A percentile compares a stretch with the other conserved stretches of the same genome.
phyloP scores from a whole-genome alignment of 2,113 vertebrate genomes.

The Ibidorhyncha struthersii region DNA sequence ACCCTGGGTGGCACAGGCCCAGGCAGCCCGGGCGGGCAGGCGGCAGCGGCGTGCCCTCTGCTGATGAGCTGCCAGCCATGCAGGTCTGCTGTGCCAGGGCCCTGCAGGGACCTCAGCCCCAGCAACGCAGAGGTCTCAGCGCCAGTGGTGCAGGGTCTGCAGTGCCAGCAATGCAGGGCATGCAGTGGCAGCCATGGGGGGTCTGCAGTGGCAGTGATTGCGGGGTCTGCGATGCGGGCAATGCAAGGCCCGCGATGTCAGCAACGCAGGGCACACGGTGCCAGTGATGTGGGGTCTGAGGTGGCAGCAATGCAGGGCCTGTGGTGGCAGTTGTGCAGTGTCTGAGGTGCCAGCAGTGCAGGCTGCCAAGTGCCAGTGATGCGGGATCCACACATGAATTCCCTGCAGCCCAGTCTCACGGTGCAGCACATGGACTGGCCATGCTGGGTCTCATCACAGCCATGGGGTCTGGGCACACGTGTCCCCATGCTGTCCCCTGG shows the following conservation, averaged over 20 bases:
- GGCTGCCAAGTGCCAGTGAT: not conserved
- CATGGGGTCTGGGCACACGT: fast-evolving
- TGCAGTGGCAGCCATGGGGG: too few species aligned
- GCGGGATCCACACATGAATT: not conserved
- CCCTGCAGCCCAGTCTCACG: not conserved
- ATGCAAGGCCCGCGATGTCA: not conserved
- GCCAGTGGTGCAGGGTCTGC: not conserved
- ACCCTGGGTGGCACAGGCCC: too few species aligned
- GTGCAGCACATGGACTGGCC: not conserved
- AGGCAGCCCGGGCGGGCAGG: not conserved
- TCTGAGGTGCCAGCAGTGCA: not conserved
- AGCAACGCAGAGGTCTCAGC: not conserved
- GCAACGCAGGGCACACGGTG: not conserved
- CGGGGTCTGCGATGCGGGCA: not conserved
- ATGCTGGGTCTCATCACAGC: not conserved
- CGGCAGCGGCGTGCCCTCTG: not conserved
- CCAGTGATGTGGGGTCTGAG: not conserved
- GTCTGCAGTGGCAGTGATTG: not conserved
- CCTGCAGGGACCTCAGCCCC: fast-evolving
- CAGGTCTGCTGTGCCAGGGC: not conserved
- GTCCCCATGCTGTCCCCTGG: not conserved
- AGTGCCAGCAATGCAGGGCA: not conserved
- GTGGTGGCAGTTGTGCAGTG: not conserved
- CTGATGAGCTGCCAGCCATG: not conserved
- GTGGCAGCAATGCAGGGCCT: not conserved